phyloP scores from a whole-genome alignment of 2,888 invertebrate genomes.

The Atethmia centrago region DNA sequence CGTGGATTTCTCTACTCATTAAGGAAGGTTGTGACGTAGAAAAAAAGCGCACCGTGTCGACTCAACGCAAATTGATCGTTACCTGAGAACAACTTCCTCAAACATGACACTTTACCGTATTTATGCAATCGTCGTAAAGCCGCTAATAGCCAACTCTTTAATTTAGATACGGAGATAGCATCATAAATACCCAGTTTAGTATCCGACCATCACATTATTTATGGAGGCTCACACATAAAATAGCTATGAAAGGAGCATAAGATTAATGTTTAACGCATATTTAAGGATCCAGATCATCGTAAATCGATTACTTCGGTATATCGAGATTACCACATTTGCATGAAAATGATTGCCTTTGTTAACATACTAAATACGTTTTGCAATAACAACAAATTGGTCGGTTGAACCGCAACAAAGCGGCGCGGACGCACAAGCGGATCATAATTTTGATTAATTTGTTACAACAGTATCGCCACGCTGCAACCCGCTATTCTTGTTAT shows the following conservation, averaged over 20 bases:
- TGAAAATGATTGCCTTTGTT: constrained; percentile 77
- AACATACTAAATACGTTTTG: constrained; percentile 69
- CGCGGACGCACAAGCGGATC: constrained; percentile 73
- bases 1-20: constrained; percentile 85
- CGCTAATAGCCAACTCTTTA: constrained; percentile 68
- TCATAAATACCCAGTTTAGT: constrained; percentile 49
- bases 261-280: constrained; percentile 56
- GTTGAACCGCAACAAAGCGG: constrained; percentile 71
- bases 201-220: constrained; percentile 47
- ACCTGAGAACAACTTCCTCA: constrained; percentile 79
- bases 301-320: constrained; percentile 65
- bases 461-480: constrained; percentile 71
- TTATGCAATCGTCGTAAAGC: constrained; percentile 79
- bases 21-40: constrained; percentile 80
- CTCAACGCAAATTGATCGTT: constrained; percentile 83
- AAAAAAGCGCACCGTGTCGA: constrained; percentile 71
- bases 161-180: constrained; percentile 62
- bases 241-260: constrained; percentile 44
- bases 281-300: constrained; percentile 60
- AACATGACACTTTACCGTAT: constrained; percentile 74
- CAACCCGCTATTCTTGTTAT: constrained; percentile 69
- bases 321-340: constrained; percentile 68
- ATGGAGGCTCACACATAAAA: constrained; percentile 45
- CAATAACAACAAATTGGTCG: constrained; percentile 72
- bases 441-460: constrained; percentile 82